These are phyloP conservation scores for Mellivora capensis DNA, from an alignment of 2,113 vertebrate species.

Conservation along the genomic window DNA sequence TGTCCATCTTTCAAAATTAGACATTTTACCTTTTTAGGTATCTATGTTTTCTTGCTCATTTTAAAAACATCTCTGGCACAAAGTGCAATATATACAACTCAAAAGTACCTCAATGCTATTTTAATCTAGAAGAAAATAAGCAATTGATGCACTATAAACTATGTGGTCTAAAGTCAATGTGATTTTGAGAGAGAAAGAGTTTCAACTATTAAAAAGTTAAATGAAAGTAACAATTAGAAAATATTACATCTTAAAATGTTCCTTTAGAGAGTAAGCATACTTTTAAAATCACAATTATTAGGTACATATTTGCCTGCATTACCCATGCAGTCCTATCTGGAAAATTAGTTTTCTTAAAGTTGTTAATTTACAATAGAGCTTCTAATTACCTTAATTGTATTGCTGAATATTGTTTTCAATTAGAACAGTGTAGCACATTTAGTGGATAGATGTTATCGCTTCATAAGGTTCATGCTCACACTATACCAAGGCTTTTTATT, in stretches of 20 bases:
- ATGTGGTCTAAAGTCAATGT: neutral
- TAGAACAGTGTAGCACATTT: conserved; percentile 49
- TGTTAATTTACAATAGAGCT: conserved; percentile 60
- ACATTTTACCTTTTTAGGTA: neutral
- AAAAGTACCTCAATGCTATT: neutral
- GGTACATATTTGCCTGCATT: conserved; percentile 45
- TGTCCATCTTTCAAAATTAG: neutral
- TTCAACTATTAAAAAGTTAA: conserved; percentile 51
- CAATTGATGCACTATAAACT: neutral
- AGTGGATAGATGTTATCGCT: conserved; percentile 57
- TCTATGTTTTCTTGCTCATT: neutral
- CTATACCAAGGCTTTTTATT: conserved; percentile 37
- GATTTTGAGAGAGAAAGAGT: neutral
- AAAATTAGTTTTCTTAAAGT: conserved; percentile 65
- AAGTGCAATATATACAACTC: neutral
- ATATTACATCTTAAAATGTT: conserved; percentile 44
- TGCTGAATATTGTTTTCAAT: conserved; percentile 64
- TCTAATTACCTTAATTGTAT: conserved; percentile 69
- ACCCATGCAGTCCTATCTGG: conserved; percentile 32
- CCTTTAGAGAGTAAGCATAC: conserved; percentile 38
- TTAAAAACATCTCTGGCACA: neutral
- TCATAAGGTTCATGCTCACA: conserved; percentile 12
- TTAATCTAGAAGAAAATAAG: neutral
- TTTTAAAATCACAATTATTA: conserved; percentile 65
- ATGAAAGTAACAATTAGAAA: conserved; percentile 54